These are phyloP conservation scores for Diadema setosum DNA, from an alignment of 35 echinoderm and acorn worm species.

Conservation along the genomic window DNA sequence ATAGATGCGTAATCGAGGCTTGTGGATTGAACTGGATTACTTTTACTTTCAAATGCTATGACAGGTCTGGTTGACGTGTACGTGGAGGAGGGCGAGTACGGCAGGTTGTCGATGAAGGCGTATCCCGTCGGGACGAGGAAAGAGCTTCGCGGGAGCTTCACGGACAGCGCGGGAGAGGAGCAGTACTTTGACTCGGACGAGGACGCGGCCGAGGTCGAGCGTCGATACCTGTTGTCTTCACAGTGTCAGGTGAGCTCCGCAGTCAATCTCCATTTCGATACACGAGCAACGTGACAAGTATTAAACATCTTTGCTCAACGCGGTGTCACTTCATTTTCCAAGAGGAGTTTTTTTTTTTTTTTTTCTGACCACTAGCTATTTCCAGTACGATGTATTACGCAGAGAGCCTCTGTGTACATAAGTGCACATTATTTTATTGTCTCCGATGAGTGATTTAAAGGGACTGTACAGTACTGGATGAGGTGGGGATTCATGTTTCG, in stretches of 20 bases:
- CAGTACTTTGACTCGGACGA: neutral
- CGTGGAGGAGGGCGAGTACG: constrained; percentile 49
- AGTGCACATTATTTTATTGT: too few species aligned
- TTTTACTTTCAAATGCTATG: too few species aligned
- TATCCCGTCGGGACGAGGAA: neutral
- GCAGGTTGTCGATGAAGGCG: constrained; percentile 36
- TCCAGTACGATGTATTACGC: too few species aligned
- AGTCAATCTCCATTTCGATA: neutral
- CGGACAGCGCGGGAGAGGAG: neutral
- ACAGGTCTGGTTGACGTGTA: constrained; percentile 73
- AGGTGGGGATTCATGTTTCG: too few species aligned
- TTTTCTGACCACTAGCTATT: neutral
- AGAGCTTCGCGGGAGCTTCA: neutral
- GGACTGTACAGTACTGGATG: too few species aligned
- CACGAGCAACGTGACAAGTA: neutral
- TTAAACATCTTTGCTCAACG: neutral
- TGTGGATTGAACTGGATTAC: too few species aligned
- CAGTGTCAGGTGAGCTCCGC: neutral
- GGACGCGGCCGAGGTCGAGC: too few species aligned
- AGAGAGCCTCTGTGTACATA: too few species aligned
- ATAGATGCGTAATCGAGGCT: too few species aligned
- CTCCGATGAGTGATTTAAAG: too few species aligned
- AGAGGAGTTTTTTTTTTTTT: neutral
- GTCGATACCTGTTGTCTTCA: too few species aligned
- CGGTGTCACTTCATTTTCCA: neutral